Evolutionary conservation across 2,113 vertebrate species (phyloP).

Genomic region (Numida meleagris): DNA sequence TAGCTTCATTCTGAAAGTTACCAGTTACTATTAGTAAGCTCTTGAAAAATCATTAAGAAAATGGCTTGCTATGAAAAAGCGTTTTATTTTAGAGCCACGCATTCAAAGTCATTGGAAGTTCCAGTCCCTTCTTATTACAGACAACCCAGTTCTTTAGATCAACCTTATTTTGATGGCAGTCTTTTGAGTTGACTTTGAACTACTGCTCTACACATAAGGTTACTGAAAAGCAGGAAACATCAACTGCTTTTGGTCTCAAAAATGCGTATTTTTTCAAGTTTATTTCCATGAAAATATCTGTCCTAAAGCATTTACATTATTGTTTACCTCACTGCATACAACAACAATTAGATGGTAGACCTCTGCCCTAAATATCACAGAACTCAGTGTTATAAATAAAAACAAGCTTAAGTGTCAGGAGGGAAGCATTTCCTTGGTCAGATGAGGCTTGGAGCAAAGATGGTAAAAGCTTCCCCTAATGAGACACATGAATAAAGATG

Average conservation of each 20-base stretch:
- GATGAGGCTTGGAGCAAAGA: neutral
- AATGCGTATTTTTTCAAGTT: neutral
- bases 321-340: neutral
- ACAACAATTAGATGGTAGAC: neutral
- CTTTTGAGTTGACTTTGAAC: neutral
- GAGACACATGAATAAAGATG: neutral
- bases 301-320: neutral
- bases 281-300: neutral
- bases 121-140: neutral
- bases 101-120: neutral
- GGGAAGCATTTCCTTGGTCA: neutral
- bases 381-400: neutral
- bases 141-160: neutral
- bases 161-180: neutral
- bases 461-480: neutral
- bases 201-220: neutral
- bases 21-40: neutral
- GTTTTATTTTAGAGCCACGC: neutral
- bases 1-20: conserved; percentile 93
- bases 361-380: neutral
- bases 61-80: neutral
- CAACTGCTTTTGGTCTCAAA: neutral
- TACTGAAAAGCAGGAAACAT: neutral
- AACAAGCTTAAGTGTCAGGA: neutral
- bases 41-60: neutral